Evolutionary conservation across 2,113 vertebrate species (phyloP).

Genomic region (Sigmodon hispidus): DNA sequence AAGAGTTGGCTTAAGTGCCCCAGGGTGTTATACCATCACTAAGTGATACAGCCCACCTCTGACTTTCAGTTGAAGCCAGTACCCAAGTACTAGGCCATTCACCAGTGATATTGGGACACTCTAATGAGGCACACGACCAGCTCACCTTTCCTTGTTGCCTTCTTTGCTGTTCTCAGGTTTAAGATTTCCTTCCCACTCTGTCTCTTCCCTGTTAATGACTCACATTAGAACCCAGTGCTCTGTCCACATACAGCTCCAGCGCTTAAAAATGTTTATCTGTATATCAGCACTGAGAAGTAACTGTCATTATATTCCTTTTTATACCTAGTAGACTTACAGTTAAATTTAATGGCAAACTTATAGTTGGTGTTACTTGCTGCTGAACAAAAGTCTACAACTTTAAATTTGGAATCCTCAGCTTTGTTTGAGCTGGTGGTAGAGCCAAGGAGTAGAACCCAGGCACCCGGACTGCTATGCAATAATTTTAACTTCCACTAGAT

Average conservation of each 20-base stretch:
- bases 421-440: background rate
- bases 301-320: background rate
- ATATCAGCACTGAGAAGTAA: background rate
- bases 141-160: background rate
- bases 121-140: background rate
- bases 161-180: background rate
- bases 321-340: background rate
- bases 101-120: background rate
- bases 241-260: background rate
- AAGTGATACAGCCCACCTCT: background rate
- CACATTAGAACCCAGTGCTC: background rate
- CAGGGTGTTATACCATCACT: background rate
- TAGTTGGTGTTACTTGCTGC: background rate
- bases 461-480: background rate
- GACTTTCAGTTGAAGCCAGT: background rate
- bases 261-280: conserved; percentile 7
- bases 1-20: background rate
- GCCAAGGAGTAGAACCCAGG: background rate
- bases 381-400: background rate
- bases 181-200: background rate
- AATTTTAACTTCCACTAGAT: conserved; percentile 78
- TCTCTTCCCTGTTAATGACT: background rate
- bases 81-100: background rate
- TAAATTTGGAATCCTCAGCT: background rate
- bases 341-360: background rate